Evolutionary conservation across 2,797 vertebrate species (phyloP), one percentile per base, ranked within the genome.

Genomic region (Pygocentrus nattereri): DNA sequence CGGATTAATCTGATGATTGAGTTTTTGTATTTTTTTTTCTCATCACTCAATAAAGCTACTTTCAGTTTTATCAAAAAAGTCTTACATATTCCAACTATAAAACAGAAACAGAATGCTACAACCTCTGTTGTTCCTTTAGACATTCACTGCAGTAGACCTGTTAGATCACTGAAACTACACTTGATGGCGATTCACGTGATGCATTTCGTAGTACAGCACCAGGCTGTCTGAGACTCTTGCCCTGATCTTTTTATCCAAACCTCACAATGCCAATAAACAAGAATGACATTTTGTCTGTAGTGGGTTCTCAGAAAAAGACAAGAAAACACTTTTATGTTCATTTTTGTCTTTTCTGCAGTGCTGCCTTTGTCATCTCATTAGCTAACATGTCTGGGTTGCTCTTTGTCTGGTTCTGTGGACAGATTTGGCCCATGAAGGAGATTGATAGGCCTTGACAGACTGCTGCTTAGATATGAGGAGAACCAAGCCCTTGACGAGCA

Each of bases 381-480:
- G 69, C 44, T 61, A 6, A 15, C 38, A 80, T 47, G 59, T 49
- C 25, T 23, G 11, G n/a, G 67, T 68, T 62, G 38, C 34, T 79
- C 70, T 19, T 54, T 68, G 21, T 47, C 52, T 56, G 59, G 59
- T 16, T 27, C 47, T 59, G 31, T 71, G 18, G 62, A 65, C 47
- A 64, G 34, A 61, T 75, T 56, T 18, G 12, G 16, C 52, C 50
- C 16, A 59, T 25, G 6, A 30, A 72, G 5, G 23, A 64, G 31
- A n/a, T 65, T 12, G 61, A 83, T 68, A 68, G 67, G 44, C 23
- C 19, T 38, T 72, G 68, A 80, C 52, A 79, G 47, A 31, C 16
- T 31, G 68, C 56, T 31, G 62, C 56, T 69, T 73, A 44, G 41
- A 79, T 75, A 74, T 41, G 74, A 80, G 80, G 50, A 69, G 41